phyloP scores from a whole-genome alignment of 2,888 invertebrate genomes.

The Teleiodes luculella region DNA sequence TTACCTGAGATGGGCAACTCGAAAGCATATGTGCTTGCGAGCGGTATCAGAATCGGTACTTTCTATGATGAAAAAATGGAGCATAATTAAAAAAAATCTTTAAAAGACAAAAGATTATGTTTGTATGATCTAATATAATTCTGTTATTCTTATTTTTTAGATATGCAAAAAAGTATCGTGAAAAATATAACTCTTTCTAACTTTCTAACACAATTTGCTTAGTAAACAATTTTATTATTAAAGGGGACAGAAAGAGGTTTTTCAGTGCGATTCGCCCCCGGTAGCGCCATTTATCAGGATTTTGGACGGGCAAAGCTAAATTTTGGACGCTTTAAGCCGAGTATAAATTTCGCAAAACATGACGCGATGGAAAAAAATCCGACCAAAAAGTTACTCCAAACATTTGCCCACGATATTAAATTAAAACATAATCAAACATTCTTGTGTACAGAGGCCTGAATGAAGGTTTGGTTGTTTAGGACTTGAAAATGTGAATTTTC shows the following conservation, averaged over 20 bases:
- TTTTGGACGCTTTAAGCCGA: slow-evolving; percentile 77
- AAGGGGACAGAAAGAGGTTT: slow-evolving; percentile 54
- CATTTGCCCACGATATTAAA: slow-evolving; percentile 9
- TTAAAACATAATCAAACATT: slow-evolving; percentile 12
- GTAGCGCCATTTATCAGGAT: slow-evolving; percentile 82
- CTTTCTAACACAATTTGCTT: slow-evolving; percentile 33
- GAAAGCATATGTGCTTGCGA: background rate
- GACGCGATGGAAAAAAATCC: slow-evolving; percentile 64
- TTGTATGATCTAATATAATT: too few species aligned
- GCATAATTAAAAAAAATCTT: too few species aligned
- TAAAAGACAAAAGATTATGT: too few species aligned
- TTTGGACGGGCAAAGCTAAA: slow-evolving; percentile 81
- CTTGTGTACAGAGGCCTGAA: slow-evolving; percentile 10
- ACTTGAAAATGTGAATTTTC: background rate
- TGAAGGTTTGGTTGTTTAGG: slow-evolving; percentile 1
- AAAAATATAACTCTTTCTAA: background rate
- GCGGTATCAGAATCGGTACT: background rate
- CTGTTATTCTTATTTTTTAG: too few species aligned
- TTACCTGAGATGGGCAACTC: background rate
- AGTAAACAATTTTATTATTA: slow-evolving; percentile 53
- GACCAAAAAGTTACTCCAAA: slow-evolving; percentile 52
- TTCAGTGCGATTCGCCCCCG: slow-evolving; percentile 52
- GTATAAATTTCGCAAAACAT: slow-evolving; percentile 76
- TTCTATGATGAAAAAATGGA: background rate
- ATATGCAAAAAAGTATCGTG: too few species aligned